Percentiles rank a stretch among this genome's conserved stretches.
Conservation (phyloP, 2,797 vertebrate genomes). For the Protosalanx chinensis region DNA sequence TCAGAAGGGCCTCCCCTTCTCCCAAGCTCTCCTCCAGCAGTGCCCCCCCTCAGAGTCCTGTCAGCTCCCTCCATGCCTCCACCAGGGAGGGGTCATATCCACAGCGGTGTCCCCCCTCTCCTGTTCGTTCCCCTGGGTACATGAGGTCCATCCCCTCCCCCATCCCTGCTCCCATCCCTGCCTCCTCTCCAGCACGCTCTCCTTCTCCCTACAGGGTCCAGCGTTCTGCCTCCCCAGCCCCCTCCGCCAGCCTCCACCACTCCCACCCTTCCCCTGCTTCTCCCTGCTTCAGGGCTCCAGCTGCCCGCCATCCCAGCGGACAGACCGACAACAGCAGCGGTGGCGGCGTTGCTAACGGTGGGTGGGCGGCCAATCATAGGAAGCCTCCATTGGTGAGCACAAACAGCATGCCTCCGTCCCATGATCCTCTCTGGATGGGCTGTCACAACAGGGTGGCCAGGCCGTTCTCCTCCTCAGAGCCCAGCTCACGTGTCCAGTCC, state of each 20-base stretch:
- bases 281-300: constrained; percentile 25
- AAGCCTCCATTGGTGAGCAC: constrained; percentile 30
- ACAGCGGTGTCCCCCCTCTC: constrained; percentile 34
- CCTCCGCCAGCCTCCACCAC: constrained; percentile 28
- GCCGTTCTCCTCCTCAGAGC: constrained; percentile 75
- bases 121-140: constrained; percentile 37
- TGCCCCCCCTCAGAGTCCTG: constrained; percentile 19
- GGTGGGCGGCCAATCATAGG: constrained; percentile 37
- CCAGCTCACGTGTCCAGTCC: constrained; percentile 77
- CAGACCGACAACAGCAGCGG: constrained; percentile 46
- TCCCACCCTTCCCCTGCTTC: constrained; percentile 33
- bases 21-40: constrained; percentile 40
- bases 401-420: constrained; percentile 27
- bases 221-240: constrained; percentile 26
- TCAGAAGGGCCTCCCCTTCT: constrained; percentile 57
- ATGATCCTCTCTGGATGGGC: constrained; percentile 47
- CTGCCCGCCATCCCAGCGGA: constrained; percentile 17
- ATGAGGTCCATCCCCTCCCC: constrained; percentile 29
- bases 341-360: constrained; percentile 21
- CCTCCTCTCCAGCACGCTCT: constrained; percentile 16
- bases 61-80: constrained; percentile 20
- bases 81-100: constrained; percentile 38
- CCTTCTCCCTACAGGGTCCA: constrained; percentile 37
- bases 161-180: constrained; percentile 6
- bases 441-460: constrained; percentile 71